Evolutionary conservation across 2,888 invertebrate genomes (phyloP), one percentile per base, ranked within the genome.

Genomic region (Colletes collaris): DNA sequence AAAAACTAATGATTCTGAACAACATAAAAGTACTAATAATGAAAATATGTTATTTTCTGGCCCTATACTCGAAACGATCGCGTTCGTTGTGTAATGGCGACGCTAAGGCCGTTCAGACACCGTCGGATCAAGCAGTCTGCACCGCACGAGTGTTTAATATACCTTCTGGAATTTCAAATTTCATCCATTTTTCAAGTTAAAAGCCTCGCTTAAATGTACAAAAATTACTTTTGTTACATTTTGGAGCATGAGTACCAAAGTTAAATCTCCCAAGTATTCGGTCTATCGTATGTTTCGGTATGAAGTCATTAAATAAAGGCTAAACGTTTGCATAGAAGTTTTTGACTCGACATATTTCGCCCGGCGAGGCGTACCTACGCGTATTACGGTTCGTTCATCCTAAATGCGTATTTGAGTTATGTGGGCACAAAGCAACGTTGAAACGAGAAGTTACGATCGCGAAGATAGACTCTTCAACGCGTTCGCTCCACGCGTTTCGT

Each of bases 371-470:
- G 40, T 13, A 8, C 59, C 27, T 27, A 27, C 27, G 46, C 1
- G 16, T 16, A 40, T 65, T 46, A 27, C 52, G 35, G n/a, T 71
- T 65, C 27, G 65, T 49, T 46, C 50, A 63, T 67, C 73, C 27
- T 63, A 76, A 73, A 67, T 50, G 55, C 27, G 27, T 27, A 27
- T 27, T 27, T 56, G 16, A 46, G 59, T 52, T 52, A 63, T n/a
- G 11, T 50, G 6, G 13, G 10, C 7, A 8, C 19, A 10, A 27
- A 49, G 53, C 53, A 11, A 52, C 58, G 37, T 58, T 44, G 19
- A 44, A 52, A 73, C 56, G 35, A 76, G 67, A 67, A 56, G 55
- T 77, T 77, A 74, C 60, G 58, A 67, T 53, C 46, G 44, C 52
- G 37, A 13, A 49, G 58, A 59, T 68, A 10, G 37, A 8, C 44